Percentiles rank a stretch among this genome's conserved stretches.
Evolutionary conservation across 2,888 invertebrate genomes (phyloP).

Genomic region (Phytoseiulus persimilis): DNA sequence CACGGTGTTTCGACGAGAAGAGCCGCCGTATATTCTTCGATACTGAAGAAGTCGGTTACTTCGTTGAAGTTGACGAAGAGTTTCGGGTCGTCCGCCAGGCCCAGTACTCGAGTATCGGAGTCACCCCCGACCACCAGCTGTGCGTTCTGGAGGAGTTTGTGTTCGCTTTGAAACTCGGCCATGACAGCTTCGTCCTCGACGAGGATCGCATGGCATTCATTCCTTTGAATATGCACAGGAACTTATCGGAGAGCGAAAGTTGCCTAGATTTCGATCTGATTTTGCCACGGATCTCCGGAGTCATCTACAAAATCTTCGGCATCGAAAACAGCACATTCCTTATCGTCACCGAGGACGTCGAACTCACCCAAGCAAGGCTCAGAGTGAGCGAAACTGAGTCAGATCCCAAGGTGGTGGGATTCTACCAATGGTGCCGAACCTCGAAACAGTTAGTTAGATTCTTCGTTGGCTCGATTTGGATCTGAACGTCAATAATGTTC

Average conservation of each 20-base stretch:
- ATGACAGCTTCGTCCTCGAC: constrained; percentile 11
- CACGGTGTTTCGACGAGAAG: background rate
- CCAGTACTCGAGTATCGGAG: background rate
- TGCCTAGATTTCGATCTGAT: background rate
- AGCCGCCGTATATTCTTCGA: constrained; percentile 13
- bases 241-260: background rate
- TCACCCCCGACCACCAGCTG: constrained; percentile 21
- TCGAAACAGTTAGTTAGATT: background rate
- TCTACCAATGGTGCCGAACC: background rate
- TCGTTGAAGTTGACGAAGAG: background rate
- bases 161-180: background rate
- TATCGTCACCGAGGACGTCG: constrained; percentile 19
- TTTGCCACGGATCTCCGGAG: background rate
- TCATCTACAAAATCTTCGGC: constrained; percentile 29
- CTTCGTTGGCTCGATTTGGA: too few species aligned
- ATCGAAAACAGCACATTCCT: background rate
- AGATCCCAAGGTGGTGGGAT: constrained; percentile 21
- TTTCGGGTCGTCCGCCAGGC: background rate
- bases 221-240: too few species aligned
- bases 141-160: background rate
- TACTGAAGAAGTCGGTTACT: background rate
- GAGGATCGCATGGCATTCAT: background rate
- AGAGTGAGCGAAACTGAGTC: constrained; percentile 29
- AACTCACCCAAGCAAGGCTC: constrained; percentile 18
- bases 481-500: too few species aligned